Evolutionary conservation across 2,113 vertebrate species (phyloP).

Genomic region (Chelonoidis abingdonii): DNA sequence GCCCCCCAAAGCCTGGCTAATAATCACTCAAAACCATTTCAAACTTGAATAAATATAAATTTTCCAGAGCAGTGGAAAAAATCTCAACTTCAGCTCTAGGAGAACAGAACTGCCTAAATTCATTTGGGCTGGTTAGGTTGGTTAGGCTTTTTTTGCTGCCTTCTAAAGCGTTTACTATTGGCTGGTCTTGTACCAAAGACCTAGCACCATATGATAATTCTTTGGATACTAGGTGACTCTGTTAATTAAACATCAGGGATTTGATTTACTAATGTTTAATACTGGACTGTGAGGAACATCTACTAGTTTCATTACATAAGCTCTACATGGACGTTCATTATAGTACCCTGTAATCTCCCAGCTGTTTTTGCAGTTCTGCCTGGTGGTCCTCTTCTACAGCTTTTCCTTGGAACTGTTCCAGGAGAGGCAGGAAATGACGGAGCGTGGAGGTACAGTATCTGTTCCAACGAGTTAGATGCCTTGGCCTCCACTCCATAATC

Average conservation of each 20-base stretch:
- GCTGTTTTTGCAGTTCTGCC: constrained; percentile 87
- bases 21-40: too few species aligned
- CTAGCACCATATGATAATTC: neutral
- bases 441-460: constrained; percentile 90
- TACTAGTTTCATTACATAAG: too few species aligned
- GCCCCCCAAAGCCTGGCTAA: too few species aligned
- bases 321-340: neutral
- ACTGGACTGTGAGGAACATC: neutral
- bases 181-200: neutral
- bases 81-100: neutral
- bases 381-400: constrained; percentile 89
- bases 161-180: neutral
- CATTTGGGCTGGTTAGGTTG: neutral
- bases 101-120: neutral
- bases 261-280: neutral
- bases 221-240: neutral
- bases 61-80: neutral
- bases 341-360: constrained; percentile 92
- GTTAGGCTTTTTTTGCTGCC: neutral
- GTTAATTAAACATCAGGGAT: neutral
- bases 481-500: constrained; percentile 97
- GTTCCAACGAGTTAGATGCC: constrained; percentile 96
- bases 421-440: constrained; percentile 90
- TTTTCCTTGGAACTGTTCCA: constrained; percentile 88
- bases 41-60: too few species aligned